Base-by-base conservation (phyloP, 1,140 invertebrate species). In the Adoxophyes honmai region DNA sequence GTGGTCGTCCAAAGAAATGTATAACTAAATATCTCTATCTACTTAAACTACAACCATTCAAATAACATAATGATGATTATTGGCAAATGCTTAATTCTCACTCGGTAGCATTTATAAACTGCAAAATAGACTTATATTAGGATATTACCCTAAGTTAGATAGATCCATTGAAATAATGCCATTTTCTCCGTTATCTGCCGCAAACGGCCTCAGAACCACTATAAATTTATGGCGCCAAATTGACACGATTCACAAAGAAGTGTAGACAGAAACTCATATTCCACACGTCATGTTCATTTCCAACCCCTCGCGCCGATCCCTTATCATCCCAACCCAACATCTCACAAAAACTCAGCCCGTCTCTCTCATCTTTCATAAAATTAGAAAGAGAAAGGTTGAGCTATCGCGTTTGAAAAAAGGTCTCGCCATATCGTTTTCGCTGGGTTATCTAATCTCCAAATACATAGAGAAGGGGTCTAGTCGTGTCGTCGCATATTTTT, bases 401-500 rank as follows among this genome's bases (percentile, higher is more conserved):
- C 1, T 3, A 8, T 11, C 8, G n/a, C n/a, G 39, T 4, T 44
- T 15, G 63, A 62, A 62, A 60, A 66, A 62, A 64, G 55, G 56
- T 55, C 55, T 34, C 28, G 55, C 39, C 48, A 39, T 53, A 59
- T 42, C 51, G 57, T 51, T 59, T 51, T 52, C 37, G 53, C 16
- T 9, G 33, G n/a, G 48, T 60, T 71, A 71, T 71, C 66, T 71
- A 66, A 71, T 71, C 69, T 71, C 39, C 36, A 52, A 61, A 60
- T 53, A 58, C 65, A 56, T 62, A 59, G 65, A 58, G 33, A 52
- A 62, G 55, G 60, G 60, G 42, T 34, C 65, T 52, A 57, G 64
- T 64, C 58, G 60, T 70, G 68, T 69, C 55, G 54, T 51, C 59
- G 69, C 67, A 75, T 78, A 76, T 76, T 78, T 79, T 78, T 77